These are phyloP conservation scores for Mystacornis crossleyi DNA, from an alignment of 2,113 vertebrate genomes.

Conservation along the genomic window DNA sequence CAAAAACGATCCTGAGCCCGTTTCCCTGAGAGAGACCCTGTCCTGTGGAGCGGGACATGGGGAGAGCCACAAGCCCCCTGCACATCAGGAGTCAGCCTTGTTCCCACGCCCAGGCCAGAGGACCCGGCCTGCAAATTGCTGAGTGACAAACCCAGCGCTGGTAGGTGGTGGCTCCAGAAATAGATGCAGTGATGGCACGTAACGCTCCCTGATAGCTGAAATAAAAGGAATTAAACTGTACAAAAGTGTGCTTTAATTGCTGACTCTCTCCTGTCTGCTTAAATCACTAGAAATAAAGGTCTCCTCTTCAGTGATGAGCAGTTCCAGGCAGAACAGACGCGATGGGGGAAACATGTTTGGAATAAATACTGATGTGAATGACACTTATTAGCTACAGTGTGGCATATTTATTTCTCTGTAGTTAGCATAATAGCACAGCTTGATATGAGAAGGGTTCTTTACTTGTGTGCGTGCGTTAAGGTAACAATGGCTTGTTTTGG, in stretches of 20 bases:
- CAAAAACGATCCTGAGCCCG: neutral
- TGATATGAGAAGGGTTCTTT: constrained; percentile 18
- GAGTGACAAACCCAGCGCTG: neutral
- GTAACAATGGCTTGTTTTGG: neutral
- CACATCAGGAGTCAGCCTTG: neutral
- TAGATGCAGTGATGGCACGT: neutral
- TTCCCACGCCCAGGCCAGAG: neutral
- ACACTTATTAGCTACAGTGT: constrained; percentile 27
- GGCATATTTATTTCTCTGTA: constrained; percentile 52
- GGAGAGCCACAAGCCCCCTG: neutral
- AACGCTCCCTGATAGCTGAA: neutral
- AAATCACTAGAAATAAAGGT: constrained; percentile 49
- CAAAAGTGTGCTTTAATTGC: constrained; percentile 52
- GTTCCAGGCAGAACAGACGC: constrained; percentile 28
- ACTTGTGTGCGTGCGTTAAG: neutral
- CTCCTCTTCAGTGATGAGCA: constrained; percentile 4
- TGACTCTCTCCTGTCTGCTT: constrained; percentile 28
- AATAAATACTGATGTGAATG: constrained; percentile 64
- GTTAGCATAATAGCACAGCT: constrained; percentile 55
- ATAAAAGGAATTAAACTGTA: constrained; percentile 44
- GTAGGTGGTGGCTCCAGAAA: neutral
- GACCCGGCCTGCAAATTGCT: neutral
- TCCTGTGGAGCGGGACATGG: rapidly evolving
- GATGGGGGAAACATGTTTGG: constrained; percentile 58
- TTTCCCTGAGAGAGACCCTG: neutral